Conservation (phyloP, 1,140 invertebrate species). For the Zophobas atratus region DNA sequence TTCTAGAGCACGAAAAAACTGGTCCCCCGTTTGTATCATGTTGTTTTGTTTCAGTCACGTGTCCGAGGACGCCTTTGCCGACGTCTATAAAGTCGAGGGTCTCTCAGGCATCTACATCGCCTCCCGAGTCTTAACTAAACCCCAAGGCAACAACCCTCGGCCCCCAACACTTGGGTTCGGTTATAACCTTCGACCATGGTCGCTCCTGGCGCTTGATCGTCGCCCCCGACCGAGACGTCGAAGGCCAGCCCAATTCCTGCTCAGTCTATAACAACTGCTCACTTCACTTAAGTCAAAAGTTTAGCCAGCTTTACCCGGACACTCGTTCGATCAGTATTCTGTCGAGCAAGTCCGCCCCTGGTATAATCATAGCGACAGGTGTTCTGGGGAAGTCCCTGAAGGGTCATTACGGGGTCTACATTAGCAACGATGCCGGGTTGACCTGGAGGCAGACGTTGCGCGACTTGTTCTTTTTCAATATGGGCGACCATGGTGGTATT, state of each 20-base stretch:
- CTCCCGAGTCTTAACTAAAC: slow-evolving; percentile 78
- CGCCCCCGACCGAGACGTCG: slow-evolving; percentile 77
- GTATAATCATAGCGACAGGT: slow-evolving; percentile 90
- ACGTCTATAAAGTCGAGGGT: slow-evolving; percentile 90
- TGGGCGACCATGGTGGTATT: slow-evolving; percentile 93
- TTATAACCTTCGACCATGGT: slow-evolving; percentile 93
- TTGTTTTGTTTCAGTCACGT: slow-evolving; percentile 75
- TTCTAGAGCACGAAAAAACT: no score
- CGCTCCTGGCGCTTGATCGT: slow-evolving; percentile 84
- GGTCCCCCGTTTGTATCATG: background rate
- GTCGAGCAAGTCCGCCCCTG: slow-evolving; percentile 89
- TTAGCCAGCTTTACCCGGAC: slow-evolving; percentile 86
- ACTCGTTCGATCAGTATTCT: slow-evolving; percentile 86
- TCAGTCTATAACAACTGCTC: slow-evolving; percentile 79
- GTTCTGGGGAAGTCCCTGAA: slow-evolving; percentile 85
- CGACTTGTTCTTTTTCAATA: slow-evolving; percentile 90
- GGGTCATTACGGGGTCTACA: slow-evolving; percentile 84
- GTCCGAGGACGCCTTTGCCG: slow-evolving; percentile 87
- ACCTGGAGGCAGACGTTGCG: slow-evolving; percentile 85
- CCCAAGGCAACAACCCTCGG: slow-evolving; percentile 72
- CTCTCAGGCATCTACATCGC: slow-evolving; percentile 92
- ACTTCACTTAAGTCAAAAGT: slow-evolving; percentile 89
- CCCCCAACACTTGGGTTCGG: slow-evolving; percentile 81
- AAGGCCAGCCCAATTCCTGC: slow-evolving; percentile 78
- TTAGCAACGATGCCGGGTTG: slow-evolving; percentile 88